phyloP scores from a whole-genome alignment of 2,888 invertebrate genomes.

The Synanthedon vespiformis region DNA sequence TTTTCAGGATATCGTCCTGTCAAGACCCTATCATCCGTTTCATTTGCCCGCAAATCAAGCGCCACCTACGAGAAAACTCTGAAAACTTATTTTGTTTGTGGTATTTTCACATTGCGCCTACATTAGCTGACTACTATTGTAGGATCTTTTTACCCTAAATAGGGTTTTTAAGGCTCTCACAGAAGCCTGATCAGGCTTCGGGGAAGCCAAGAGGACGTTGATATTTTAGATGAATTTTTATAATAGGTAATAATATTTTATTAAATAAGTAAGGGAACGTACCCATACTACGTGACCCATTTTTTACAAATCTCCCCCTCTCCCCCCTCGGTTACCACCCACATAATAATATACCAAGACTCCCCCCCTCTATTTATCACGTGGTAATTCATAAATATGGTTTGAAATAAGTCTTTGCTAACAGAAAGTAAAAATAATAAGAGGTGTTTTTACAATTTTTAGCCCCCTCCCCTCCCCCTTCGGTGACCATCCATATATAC shows the following conservation, averaged over 20 bases:
- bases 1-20: slow-evolving; percentile 49
- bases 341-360: no score
- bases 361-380: no score
- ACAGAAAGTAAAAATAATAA: no score
- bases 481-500: no score
- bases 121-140: slow-evolving; percentile 35
- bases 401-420: no score
- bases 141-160: slow-evolving; percentile 23
- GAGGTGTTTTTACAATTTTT: no score
- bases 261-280: background rate
- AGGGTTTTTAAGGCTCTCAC: slow-evolving; percentile 3
- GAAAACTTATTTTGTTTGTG: slow-evolving; percentile 14
- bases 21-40: slow-evolving; percentile 56
- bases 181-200: background rate
- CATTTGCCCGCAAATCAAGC: slow-evolving; percentile 57
- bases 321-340: no score
- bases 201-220: slow-evolving; percentile 12
- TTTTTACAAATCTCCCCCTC: no score
- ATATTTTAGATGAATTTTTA: slow-evolving; percentile 37
- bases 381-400: no score
- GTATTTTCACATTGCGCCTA: slow-evolving; percentile 23
- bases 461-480: no score
- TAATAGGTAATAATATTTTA: slow-evolving; percentile 16
- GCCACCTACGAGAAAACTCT: slow-evolving; percentile 31
- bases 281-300: no score